Percentiles rank a stretch among this genome's conserved stretches.
Evolutionary conservation across 2,113 vertebrate species (phyloP).

Genomic region (Bufo gargarizans): DNA sequence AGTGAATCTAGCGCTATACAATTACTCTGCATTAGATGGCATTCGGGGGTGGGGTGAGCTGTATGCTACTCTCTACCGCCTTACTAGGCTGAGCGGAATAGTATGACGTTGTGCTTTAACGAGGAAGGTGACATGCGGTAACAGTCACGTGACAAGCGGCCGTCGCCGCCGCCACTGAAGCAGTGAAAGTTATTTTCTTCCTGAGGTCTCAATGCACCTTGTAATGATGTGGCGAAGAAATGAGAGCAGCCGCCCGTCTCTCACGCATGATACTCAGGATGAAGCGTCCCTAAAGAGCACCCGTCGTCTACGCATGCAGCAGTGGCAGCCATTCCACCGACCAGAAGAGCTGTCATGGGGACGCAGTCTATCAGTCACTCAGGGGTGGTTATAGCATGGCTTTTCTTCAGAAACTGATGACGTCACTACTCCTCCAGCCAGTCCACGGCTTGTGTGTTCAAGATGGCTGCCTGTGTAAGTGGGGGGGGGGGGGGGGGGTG

Average conservation of each 20-base stretch:
- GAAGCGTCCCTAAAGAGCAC: not conserved
- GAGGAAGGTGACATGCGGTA: slow-evolving; percentile 47
- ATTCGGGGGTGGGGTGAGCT: slow-evolving; percentile 24
- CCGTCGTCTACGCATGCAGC: not conserved
- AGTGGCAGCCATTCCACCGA: not conserved
- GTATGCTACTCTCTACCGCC: slow-evolving; percentile 5
- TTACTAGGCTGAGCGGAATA: slow-evolving; percentile 18
- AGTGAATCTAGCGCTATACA: slow-evolving; percentile 38
- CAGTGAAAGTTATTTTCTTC: slow-evolving; percentile 40
- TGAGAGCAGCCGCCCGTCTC: slow-evolving; percentile 11
- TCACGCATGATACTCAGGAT: not conserved
- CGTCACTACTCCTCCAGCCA: not conserved
- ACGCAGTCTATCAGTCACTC: not conserved
- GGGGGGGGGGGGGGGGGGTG: not conserved
- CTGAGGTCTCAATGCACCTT: slow-evolving; percentile 51
- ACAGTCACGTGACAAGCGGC: slow-evolving; percentile 9
- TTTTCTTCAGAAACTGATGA: not conserved
- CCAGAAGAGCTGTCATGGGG: not conserved
- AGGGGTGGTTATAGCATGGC: not conserved
- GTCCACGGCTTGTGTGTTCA: not conserved
- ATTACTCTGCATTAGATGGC: slow-evolving; percentile 29
- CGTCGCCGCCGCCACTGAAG: not conserved
- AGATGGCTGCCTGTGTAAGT: slow-evolving; percentile 1
- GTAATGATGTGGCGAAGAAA: not conserved
- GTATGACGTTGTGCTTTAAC: slow-evolving; percentile 46